Evolutionary conservation across 2,888 invertebrate species (phyloP).

Genomic region (Tetropium fuscum): DNA sequence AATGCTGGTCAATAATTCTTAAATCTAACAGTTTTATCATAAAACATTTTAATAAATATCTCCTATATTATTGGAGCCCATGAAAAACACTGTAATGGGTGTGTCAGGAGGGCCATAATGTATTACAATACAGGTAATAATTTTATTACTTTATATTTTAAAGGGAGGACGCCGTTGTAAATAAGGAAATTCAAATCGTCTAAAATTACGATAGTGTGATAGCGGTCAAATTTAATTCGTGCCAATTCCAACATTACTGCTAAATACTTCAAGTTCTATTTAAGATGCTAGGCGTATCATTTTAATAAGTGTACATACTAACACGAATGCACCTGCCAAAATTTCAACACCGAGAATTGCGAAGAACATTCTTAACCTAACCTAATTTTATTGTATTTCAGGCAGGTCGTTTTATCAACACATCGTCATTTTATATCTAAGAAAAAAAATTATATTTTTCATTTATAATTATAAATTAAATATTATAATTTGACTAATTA

Average conservation of each 20-base stretch:
- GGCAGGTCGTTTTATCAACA: constrained; percentile 5
- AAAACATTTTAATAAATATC: too few relatives aligned
- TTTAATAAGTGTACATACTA: constrained; percentile 7
- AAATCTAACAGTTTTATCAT: too few relatives aligned
- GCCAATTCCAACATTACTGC: constrained; percentile 10
- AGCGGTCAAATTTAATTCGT: background rate
- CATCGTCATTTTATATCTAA: constrained; percentile 1
- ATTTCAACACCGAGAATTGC: constrained; percentile 6
- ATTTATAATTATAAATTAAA: constrained; percentile 11
- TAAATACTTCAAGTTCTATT: constrained; percentile 15
- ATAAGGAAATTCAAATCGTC: too few relatives aligned
- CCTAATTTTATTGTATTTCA: constrained; percentile 22
- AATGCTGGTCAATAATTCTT: too few relatives aligned
- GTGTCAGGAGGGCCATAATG: too few relatives aligned
- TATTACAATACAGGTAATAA: too few relatives aligned
- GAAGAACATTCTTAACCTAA: constrained; percentile 22
- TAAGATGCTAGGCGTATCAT: background rate
- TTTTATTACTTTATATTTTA: too few relatives aligned
- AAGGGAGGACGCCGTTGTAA: too few relatives aligned
- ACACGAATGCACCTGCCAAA: constrained; percentile 1
- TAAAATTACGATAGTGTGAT: too few relatives aligned
- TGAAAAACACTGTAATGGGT: too few relatives aligned
- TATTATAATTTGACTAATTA: background rate
- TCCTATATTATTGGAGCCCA: too few relatives aligned
- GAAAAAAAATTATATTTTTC: too few relatives aligned